Base-by-base conservation (phyloP, 2,797 vertebrate species). In the Nannoperca australis region DNA sequence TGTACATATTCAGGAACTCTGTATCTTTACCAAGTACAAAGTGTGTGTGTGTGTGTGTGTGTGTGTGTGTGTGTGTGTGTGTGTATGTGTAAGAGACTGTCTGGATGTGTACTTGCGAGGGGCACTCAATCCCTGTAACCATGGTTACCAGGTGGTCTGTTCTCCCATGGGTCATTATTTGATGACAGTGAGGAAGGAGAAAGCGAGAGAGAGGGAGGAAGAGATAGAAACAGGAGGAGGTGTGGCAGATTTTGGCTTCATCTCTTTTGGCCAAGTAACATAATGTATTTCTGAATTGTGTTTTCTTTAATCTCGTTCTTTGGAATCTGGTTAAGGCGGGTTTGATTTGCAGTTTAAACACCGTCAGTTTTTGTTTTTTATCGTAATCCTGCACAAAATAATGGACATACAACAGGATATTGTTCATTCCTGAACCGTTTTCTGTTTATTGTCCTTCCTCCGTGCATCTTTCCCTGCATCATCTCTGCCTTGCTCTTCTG, bases 131-230 rank as follows among this genome's bases (percentile, higher is more conserved):
- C 79, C 55, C 62, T 30, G 91, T 92, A 90, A 84, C 91, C 87
- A 93, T 92, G 88, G 91, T 83, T 81, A 93, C 92, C 88, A 90
- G 88, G 89, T 92, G 91, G 83, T 91, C 91, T 24, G 18, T 75
- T 72, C 68, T 92, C 89, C 89, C 89, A 44, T 78, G 86, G 83
- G 89, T 85, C 63, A 59, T 56, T 40, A 61, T 88, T 82, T 86
- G 82, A 91, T 89, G 85, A 86, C 82, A 87, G 68, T 79, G 78
- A 84, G 61, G 68, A 79, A 73, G 79, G 55, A 83, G 45, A 15
- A 17, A 45, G 44, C 38, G 74, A 53, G 64, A 6, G 54, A 6
- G 54, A 8, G 56, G 2, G 44, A 44, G 45, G 13, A 22, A 56
- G 45, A 40, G 27, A 64, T 5, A 36, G 47, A 67, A 5, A 49